Conservation (phyloP, 2,888 invertebrate species). For the Calliphora vomitoria region DNA sequence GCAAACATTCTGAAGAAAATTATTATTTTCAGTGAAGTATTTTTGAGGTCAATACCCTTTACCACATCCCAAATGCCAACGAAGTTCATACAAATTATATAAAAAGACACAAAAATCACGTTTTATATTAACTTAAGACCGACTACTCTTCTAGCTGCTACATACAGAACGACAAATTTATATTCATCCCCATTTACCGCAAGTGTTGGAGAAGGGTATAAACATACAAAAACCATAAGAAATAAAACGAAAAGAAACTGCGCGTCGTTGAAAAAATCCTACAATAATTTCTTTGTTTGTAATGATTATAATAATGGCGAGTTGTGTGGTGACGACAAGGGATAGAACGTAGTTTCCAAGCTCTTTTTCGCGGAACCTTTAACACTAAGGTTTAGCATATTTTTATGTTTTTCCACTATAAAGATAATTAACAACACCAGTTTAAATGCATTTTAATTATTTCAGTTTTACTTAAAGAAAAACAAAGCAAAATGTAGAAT, state of each 20-base stretch:
- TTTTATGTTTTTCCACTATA: conserved; percentile 18
- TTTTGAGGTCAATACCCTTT: too few species aligned
- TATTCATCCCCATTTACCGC: too few species aligned
- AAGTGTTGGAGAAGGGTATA: too few species aligned
- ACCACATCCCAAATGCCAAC: too few species aligned
- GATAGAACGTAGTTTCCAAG: neutral
- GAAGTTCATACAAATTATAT: too few species aligned
- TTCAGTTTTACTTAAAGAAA: neutral
- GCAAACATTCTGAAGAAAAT: too few species aligned
- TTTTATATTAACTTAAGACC: too few species aligned
- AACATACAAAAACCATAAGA: neutral
- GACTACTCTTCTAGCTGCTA: too few species aligned
- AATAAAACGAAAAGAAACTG: conserved; percentile 34
- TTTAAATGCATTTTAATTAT: conserved; percentile 47
- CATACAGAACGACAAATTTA: too few species aligned
- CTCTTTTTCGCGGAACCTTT: conserved; percentile 29
- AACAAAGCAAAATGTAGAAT: conserved; percentile 4
- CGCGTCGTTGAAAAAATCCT: neutral
- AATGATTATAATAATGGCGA: neutral
- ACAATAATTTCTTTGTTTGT: conserved; percentile 25
- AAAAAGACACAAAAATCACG: too few species aligned
- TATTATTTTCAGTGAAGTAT: too few species aligned
- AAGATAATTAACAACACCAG: conserved; percentile 9
- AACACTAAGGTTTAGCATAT: conserved; percentile 37
- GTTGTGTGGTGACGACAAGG: neutral